These are phyloP conservation scores for Aradophagus sp. DNA, from an alignment of 1,140 invertebrate species.

Conservation along the genomic window DNA sequence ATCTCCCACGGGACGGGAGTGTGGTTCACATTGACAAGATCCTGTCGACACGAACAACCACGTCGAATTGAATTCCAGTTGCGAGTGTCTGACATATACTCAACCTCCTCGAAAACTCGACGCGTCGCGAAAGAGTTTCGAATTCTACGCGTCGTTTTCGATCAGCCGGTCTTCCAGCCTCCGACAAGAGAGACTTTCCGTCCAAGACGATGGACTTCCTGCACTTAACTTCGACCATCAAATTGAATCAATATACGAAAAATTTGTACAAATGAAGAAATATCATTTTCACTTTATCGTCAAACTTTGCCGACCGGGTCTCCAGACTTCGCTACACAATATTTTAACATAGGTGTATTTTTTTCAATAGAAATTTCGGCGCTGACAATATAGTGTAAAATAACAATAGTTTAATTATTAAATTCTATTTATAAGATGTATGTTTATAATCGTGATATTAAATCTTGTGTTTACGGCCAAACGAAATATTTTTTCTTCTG, in stretches of 20 bases:
- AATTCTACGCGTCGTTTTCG: constrained; percentile 39
- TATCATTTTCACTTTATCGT: no score
- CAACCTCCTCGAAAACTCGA: constrained; percentile 36
- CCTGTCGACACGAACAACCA: constrained; percentile 58
- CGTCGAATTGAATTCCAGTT: constrained; percentile 62
- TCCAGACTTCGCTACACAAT: no score
- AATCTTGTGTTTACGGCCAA: no score
- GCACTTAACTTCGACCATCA: constrained; percentile 16
- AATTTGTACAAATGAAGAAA: constrained; percentile 1
- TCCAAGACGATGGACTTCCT: constrained; percentile 16
- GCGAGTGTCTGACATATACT: constrained; percentile 51
- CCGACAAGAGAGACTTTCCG: constrained; percentile 7
- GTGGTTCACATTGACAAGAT: constrained; percentile 33
- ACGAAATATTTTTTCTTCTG: no score
- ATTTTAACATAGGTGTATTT: no score
- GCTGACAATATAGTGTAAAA: no score
- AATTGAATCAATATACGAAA: constrained; percentile 16
- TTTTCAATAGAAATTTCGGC: no score
- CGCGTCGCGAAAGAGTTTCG: constrained; percentile 42
- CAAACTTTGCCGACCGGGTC: no score
- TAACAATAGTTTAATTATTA: no score
- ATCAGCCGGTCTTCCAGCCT: constrained; percentile 24
- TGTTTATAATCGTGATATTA: no score
- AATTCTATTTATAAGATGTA: no score
- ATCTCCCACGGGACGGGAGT: constrained; percentile 40